Base-by-base conservation (phyloP, 1,140 invertebrate genomes). In the Drosophila saltans region DNA sequence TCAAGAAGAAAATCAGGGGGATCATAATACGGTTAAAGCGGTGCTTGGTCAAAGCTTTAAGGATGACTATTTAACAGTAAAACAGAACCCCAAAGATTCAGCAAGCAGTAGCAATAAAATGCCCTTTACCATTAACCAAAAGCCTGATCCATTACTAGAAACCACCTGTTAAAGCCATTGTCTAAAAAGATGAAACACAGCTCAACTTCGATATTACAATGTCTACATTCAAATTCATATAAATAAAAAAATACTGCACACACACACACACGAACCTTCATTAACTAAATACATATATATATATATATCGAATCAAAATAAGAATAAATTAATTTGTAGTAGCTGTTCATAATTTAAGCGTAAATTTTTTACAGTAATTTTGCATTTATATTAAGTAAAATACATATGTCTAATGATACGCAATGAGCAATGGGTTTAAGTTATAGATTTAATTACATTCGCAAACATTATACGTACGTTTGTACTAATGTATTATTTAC, bases 101-200 rank as follows among this genome's bases (percentile, higher is more conserved):
- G 45, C 66, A 65, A 67, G 55, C 75, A 43, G 70, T 66, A 73
- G 65, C 48, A 79, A 75, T 62, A 66, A 69, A 69, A 83, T 72
- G 55, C 45, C 66, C 21, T 71, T 80, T 71, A 69, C 70, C 41
- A 72, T 58, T 76, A 71, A 70, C 68, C 72, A 78, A 66, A 84
- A 81, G 66, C 70, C 78, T 62, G 86, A 91, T 66, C 70, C 81
- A 62, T 62, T 91, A 69, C 60, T 90, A 72, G 90, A 91, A 80
- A 91, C 90, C 69, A 91, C 90, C 67, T 91, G 90, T 76, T 91
- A 76, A 88, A 83, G 40, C 58, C 67, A 71, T 88, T 73, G 33
- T 78, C 66, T 72, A 77, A 79, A 70, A 30, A 30, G 28, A 68
- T 69, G 52, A 7, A 57, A 57, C 61, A 52, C 36, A 67, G 58